phyloP scores from a whole-genome alignment of 2,797 vertebrate species.

The Lepilemur septentrionalis region DNA sequence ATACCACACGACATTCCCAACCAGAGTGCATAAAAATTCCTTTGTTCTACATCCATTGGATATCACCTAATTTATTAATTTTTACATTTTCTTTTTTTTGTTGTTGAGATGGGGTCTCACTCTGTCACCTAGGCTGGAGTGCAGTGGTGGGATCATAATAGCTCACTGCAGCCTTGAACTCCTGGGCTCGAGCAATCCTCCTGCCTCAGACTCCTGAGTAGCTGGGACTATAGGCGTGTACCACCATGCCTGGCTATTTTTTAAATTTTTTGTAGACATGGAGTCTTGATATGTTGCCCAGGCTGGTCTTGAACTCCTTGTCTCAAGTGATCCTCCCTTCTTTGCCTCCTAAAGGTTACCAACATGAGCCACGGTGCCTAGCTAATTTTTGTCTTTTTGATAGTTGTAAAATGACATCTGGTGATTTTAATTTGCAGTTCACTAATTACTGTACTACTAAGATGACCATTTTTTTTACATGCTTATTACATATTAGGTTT shows the following conservation, averaged over 20 bases:
- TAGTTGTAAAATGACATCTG: neutral
- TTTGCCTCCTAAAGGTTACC: fast-evolving
- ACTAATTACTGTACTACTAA: neutral
- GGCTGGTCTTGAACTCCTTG: neutral
- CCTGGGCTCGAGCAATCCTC: neutral
- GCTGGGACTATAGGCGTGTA: neutral
- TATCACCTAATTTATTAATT: neutral
- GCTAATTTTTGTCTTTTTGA: neutral
- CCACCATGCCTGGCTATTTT: neutral
- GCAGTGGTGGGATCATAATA: neutral
- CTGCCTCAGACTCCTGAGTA: neutral
- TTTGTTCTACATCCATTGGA: neutral
- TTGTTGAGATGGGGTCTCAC: neutral
- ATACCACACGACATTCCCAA: neutral
- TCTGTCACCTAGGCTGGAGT: neutral
- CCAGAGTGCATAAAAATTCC: neutral
- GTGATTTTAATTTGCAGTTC: conserved; percentile 5
- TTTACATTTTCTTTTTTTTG: neutral
- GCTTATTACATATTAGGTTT: neutral
- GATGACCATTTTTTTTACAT: neutral
- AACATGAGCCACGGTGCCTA: neutral
- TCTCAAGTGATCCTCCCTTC: neutral
- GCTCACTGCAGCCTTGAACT: neutral
- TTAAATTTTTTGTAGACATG: neutral
- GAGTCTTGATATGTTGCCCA: neutral